A percentile compares a stretch with the other conserved stretches of the same genome.
These are phyloP conservation scores for Antrozous pallidus DNA, from an alignment of 2,797 vertebrate genomes.

Conservation along the genomic window DNA sequence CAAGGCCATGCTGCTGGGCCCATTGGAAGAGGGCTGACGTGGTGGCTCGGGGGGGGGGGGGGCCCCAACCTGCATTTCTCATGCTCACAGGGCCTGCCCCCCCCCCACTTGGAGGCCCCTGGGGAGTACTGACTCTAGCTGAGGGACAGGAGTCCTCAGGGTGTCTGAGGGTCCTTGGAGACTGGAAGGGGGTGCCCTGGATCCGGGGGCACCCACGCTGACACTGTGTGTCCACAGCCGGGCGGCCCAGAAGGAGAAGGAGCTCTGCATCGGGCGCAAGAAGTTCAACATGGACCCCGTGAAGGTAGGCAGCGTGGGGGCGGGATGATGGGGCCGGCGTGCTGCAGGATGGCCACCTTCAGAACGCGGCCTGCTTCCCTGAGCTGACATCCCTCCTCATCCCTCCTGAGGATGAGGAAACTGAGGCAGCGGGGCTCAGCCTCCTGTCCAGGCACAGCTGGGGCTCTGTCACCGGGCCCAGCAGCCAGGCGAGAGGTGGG, in stretches of 20 bases:
- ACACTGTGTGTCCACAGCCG: slow-evolving; percentile 81
- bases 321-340: rapidly evolving
- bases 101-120: not conserved
- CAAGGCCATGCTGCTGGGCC: not conserved
- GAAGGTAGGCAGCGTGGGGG: slow-evolving; percentile 82
- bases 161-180: not conserved
- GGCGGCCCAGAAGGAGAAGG: slow-evolving; percentile 85
- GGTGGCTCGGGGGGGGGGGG: not conserved
- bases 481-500: rapidly evolving
- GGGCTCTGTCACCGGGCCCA: not conserved
- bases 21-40: rapidly evolving
- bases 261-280: slow-evolving; percentile 87
- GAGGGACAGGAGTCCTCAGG: not conserved
- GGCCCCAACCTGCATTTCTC: not conserved
- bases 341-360: rapidly evolving
- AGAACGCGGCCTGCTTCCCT: rapidly evolving
- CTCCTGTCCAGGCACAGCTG: not conserved
- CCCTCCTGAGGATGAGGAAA: not conserved
- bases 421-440: not conserved
- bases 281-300: slow-evolving; percentile 96
- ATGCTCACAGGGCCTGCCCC: not conserved
- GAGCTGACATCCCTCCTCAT: too few species aligned
- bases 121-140: not conserved
- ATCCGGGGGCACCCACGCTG: not conserved
- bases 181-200: not conserved